Evolutionary conservation across 2,888 invertebrate species (phyloP).

Genomic region (Pristionchus mayeri): DNA sequence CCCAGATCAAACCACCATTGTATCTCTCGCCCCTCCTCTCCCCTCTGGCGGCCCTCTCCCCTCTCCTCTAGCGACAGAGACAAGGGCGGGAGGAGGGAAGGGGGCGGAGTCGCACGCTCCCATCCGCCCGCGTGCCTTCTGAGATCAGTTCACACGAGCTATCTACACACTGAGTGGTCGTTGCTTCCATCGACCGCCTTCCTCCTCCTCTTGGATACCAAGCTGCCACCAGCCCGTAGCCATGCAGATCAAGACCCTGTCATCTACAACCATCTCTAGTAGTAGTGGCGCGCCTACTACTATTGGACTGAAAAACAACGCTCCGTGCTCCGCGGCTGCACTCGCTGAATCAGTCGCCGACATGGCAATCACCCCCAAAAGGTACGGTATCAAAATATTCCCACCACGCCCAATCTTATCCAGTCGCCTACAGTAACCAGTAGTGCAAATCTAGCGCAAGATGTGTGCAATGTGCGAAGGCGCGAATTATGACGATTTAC

Average conservation of each 20-base stretch:
- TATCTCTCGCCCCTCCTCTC: slow-evolving; percentile 3
- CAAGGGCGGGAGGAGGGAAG: neutral
- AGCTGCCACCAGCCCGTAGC: slow-evolving; percentile 9
- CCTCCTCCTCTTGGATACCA: slow-evolving; percentile 12
- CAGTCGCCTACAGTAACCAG: neutral
- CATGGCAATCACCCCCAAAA: slow-evolving; percentile 3
- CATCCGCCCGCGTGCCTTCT: neutral
- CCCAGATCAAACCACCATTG: slow-evolving; percentile 21
- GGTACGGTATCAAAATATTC: neutral
- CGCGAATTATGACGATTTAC: neutral
- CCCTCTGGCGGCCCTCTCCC: neutral
- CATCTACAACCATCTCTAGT: slow-evolving; percentile 36
- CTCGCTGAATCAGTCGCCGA: neutral
- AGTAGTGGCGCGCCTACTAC: slow-evolving; percentile 29
- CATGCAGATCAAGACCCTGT: slow-evolving; percentile 39
- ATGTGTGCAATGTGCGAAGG: neutral
- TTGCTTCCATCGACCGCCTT: neutral
- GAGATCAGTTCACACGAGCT: slow-evolving; percentile 9
- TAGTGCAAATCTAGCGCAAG: neutral
- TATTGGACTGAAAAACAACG: slow-evolving; percentile 9
- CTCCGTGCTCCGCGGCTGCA: neutral
- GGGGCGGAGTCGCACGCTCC: slow-evolving; percentile 31
- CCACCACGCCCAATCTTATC: neutral
- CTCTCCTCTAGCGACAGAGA: neutral
- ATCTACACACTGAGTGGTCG: neutral